A percentile compares a stretch with the other conserved stretches of the same genome.
phyloP scores from a whole-genome alignment of 2,888 invertebrate species.

The Dermolepida albohirtum region DNA sequence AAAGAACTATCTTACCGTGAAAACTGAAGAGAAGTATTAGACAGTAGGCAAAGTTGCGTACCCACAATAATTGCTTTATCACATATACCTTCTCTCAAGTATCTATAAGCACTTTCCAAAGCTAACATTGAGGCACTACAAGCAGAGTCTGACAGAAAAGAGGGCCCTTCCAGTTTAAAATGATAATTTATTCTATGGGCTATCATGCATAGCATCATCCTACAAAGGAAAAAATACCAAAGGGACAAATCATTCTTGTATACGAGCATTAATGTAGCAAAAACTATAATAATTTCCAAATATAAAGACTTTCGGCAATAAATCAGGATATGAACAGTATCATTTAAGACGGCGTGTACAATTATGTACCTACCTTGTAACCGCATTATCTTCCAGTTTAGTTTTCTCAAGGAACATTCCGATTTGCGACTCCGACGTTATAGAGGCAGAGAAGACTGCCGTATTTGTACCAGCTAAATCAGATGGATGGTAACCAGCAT shows the following conservation, averaged over 20 bases:
- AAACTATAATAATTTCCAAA: too few relatives aligned
- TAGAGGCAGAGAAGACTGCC: not conserved
- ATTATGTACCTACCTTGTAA: too few relatives aligned
- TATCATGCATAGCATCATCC: too few relatives aligned
- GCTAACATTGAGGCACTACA: conserved; percentile 95
- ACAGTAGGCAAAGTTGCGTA: conserved; percentile 87
- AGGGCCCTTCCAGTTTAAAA: conserved; percentile 89
- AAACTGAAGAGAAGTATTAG: conserved; percentile 90
- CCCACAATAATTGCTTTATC: conserved; percentile 93
- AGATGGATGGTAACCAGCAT: conserved; percentile 75
- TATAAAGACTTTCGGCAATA: too few relatives aligned
- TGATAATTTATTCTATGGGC: conserved; percentile 90
- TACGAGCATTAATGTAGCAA: too few relatives aligned
- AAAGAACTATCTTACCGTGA: conserved; percentile 64
- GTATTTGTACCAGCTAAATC: conserved; percentile 76
- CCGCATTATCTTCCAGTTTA: too few relatives aligned
- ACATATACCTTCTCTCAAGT: conserved; percentile 83
- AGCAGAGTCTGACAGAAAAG: conserved; percentile 90
- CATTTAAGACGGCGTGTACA: too few relatives aligned
- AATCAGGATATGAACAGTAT: too few relatives aligned
- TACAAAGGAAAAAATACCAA: too few relatives aligned
- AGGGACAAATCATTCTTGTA: too few relatives aligned
- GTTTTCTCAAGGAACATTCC: too few relatives aligned
- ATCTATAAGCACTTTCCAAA: conserved; percentile 82
- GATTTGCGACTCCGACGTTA: not conserved